These are phyloP conservation scores for Grammomys dolichurus DNA, from an alignment of 2,113 vertebrate species.

Conservation along the genomic window DNA sequence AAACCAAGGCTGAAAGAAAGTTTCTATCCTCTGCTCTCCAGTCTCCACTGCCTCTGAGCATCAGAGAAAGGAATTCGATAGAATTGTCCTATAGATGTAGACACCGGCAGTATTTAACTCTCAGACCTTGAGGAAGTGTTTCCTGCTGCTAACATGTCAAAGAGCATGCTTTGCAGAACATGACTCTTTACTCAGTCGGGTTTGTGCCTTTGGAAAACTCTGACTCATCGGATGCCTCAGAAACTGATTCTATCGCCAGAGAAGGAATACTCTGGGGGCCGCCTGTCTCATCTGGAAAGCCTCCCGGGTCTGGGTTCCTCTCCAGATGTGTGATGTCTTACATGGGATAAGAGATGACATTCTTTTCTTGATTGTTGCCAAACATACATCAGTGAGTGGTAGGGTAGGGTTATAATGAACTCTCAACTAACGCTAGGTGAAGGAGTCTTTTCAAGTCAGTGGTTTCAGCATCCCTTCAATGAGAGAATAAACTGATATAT, in stretches of 20 bases:
- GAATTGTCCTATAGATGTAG: neutral
- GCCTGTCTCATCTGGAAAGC: neutral
- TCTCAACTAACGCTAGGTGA: neutral
- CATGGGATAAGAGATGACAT: neutral
- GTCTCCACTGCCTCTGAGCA: neutral
- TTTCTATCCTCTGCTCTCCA: neutral
- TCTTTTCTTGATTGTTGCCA: neutral
- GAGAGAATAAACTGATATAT: neutral
- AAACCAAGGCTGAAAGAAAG: neutral
- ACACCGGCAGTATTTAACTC: neutral
- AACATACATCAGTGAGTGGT: neutral
- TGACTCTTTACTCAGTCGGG: neutral
- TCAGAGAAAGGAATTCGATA: neutral
- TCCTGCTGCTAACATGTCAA: neutral
- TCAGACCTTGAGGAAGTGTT: neutral
- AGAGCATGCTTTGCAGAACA: neutral
- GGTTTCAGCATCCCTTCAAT: neutral
- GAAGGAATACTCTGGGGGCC: neutral
- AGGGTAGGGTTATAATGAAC: neutral
- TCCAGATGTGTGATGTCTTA: neutral
- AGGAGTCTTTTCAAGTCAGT: neutral
- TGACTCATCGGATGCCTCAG: neutral
- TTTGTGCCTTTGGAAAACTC: conserved; percentile 42
- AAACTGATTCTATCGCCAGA: neutral
- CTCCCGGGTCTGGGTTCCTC: neutral